These are phyloP conservation scores for Cosmorhoe ocellata DNA, from an alignment of 2,888 invertebrate genomes.

Conservation along the genomic window DNA sequence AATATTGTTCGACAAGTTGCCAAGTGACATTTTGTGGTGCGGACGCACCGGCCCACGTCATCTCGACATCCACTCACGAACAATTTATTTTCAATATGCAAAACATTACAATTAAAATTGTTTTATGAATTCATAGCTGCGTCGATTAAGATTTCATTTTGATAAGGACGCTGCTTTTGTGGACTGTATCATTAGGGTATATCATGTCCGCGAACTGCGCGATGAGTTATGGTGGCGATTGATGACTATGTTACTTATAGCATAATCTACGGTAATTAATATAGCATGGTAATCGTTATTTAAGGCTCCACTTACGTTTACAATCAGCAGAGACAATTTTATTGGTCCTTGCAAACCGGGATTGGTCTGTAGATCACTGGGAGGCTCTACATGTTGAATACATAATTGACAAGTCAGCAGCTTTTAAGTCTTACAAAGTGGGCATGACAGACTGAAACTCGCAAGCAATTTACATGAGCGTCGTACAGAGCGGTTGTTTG, in stretches of 20 bases:
- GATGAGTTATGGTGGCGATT: slow-evolving; percentile 51
- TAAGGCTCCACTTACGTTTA: slow-evolving; percentile 13
- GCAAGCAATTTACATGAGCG: slow-evolving; percentile 27
- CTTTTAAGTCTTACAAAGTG: slow-evolving; percentile 29
- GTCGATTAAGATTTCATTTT: slow-evolving; percentile 77
- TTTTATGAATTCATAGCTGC: slow-evolving; percentile 69
- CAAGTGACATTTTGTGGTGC: slow-evolving; percentile 72
- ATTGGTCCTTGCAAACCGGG: slow-evolving; percentile 6
- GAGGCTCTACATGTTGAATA: slow-evolving; percentile 5
- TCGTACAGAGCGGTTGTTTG: slow-evolving; percentile 21
- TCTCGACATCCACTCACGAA: slow-evolving; percentile 54
- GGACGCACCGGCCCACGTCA: slow-evolving; percentile 60
- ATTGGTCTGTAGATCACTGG: neutral
- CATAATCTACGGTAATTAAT: slow-evolving; percentile 35
- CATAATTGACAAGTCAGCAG: slow-evolving; percentile 10
- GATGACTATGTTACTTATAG: slow-evolving; percentile 35
- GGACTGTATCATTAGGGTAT: slow-evolving; percentile 60
- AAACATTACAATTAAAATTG: slow-evolving; percentile 75
- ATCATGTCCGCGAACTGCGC: slow-evolving; percentile 47
- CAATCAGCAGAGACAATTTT: slow-evolving; percentile 9
- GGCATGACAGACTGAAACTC: slow-evolving; percentile 27
- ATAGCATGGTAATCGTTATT: slow-evolving; percentile 30
- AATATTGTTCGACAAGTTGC: slow-evolving; percentile 76
- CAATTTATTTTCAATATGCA: slow-evolving; percentile 74
- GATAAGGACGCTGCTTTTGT: slow-evolving; percentile 69